Conservation (phyloP, 1,140 invertebrate species). For the Drosophila ficusphila region DNA sequence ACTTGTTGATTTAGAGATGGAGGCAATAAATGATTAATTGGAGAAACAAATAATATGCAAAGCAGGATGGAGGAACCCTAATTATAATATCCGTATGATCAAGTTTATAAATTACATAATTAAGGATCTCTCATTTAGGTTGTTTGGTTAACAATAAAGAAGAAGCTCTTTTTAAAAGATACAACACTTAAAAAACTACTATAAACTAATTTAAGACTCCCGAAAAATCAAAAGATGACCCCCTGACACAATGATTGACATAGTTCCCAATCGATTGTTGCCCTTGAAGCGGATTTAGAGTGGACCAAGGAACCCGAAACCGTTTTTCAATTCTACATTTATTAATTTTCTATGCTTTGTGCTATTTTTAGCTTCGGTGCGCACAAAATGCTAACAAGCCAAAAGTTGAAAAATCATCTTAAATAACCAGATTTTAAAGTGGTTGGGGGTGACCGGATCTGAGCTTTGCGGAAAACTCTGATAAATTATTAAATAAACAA, state of each 20-base stretch:
- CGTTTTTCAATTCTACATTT: constrained; percentile 22
- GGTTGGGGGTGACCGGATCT: constrained; percentile 34
- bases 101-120: not conserved
- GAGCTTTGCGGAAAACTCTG: constrained; percentile 60
- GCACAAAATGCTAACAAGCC: constrained; percentile 58
- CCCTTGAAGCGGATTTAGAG: constrained; percentile 22
- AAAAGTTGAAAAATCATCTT: constrained; percentile 29
- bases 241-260: constrained; percentile 34
- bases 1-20: constrained; percentile 39
- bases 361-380: constrained; percentile 62
- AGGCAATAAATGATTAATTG: constrained; percentile 40
- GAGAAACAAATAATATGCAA: constrained; percentile 18
- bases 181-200: not conserved
- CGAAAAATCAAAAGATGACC: constrained; percentile 1
- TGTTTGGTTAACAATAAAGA: no score
- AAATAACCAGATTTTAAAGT: constrained; percentile 30
- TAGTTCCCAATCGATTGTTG: constrained; percentile 30
- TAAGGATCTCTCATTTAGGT: no score
- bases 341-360: constrained; percentile 10
- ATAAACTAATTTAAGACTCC: no score
- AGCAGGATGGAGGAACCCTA: not conserved
- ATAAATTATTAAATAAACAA: constrained; percentile 70
- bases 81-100: not conserved
- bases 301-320: constrained; percentile 4
- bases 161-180: no score